Evolutionary conservation across 2,113 vertebrate species (phyloP).

Genomic region (Pygoscelis antarcticus): DNA sequence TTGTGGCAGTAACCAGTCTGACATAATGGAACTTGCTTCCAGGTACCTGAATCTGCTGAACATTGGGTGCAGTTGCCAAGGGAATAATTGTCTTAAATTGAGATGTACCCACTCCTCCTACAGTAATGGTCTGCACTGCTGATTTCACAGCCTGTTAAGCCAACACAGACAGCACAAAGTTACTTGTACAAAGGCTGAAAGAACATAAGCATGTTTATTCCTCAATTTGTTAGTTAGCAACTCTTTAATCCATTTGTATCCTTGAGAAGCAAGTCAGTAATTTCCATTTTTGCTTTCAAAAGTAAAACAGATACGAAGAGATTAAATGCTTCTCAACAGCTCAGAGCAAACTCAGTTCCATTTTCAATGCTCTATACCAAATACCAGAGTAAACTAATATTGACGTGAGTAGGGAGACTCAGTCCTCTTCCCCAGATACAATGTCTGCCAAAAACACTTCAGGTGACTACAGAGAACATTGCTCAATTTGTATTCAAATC

Average conservation of each 20-base stretch:
- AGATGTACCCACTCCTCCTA: slow-evolving; percentile 86
- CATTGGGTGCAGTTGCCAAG: slow-evolving; percentile 88
- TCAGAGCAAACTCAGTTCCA: not conserved
- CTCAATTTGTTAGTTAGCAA: not conserved
- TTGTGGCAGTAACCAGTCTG: slow-evolving; percentile 92
- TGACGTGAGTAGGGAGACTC: not conserved
- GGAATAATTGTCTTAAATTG: slow-evolving; percentile 98
- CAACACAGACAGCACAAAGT: slow-evolving; percentile 48
- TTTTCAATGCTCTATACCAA: not conserved
- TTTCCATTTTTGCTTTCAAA: not conserved
- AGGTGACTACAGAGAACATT: not conserved
- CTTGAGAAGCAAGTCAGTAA: not conserved
- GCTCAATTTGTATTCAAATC: not conserved
- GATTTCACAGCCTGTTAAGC: slow-evolving; percentile 86
- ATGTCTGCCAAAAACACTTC: not conserved
- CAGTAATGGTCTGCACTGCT: slow-evolving; percentile 86
- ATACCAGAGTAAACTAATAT: not conserved
- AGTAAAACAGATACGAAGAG: not conserved
- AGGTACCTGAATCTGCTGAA: slow-evolving; percentile 98
- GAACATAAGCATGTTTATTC: not conserved
- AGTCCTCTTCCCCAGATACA: not conserved
- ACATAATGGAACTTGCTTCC: slow-evolving; percentile 98
- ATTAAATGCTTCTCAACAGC: not conserved
- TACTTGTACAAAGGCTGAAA: slow-evolving; percentile 2
- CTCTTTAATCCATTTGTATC: not conserved